phyloP scores from a whole-genome alignment of 2,797 vertebrate species.

The Limnodromus scolopaceus region DNA sequence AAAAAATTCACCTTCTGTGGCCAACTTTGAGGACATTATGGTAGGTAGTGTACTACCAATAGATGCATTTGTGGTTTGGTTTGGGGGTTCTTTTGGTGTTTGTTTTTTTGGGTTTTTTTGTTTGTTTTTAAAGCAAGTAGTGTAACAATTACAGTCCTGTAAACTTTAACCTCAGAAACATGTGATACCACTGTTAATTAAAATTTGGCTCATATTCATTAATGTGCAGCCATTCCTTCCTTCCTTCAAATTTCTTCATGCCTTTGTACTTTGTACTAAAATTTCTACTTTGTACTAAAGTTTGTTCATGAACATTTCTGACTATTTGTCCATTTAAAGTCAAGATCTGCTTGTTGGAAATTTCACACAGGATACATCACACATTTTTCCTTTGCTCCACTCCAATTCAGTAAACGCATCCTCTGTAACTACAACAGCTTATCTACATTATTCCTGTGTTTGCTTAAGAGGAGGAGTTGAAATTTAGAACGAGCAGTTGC shows the following conservation, averaged over 20 bases:
- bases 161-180: background rate
- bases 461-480: background rate
- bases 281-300: background rate
- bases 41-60: background rate
- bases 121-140: background rate
- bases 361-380: background rate
- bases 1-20: background rate
- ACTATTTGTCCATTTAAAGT: background rate
- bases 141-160: background rate
- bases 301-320: background rate
- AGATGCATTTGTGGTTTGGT: fast-evolving
- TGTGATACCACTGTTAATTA: background rate
- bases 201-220: background rate
- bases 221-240: background rate
- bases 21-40: background rate
- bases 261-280: background rate
- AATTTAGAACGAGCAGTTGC: background rate
- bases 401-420: background rate
- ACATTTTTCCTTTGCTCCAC: background rate
- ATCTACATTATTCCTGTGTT: background rate
- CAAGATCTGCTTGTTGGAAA: background rate
- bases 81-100: background rate
- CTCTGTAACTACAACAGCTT: background rate
- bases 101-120: background rate
- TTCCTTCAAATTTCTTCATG: background rate